A percentile compares a stretch with the other conserved stretches of the same genome.
These are phyloP conservation scores for Trogon surrucura DNA, from an alignment of 2,113 vertebrate species.

Conservation along the genomic window DNA sequence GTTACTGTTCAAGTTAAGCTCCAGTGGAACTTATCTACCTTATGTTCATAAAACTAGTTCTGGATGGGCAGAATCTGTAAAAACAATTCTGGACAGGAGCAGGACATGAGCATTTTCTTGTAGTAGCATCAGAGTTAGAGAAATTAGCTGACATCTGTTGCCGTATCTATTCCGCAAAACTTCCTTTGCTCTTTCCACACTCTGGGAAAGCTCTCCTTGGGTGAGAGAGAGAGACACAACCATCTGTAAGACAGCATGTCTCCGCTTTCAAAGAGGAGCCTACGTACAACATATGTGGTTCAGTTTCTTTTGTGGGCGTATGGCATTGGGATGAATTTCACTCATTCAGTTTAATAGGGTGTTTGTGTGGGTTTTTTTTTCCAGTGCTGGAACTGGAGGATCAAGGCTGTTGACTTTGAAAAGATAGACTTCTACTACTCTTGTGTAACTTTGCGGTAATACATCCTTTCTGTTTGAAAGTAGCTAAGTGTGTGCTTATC, in stretches of 20 bases:
- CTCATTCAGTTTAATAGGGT: not conserved
- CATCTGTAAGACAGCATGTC: not conserved
- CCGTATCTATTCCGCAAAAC: not conserved
- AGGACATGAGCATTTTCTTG: not conserved
- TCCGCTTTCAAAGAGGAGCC: not conserved
- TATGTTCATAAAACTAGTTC: not conserved
- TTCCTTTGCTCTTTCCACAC: not conserved
- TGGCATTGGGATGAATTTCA: not conserved
- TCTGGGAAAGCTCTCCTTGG: not conserved
- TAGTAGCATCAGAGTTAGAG: not conserved
- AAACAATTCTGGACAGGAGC: not conserved
- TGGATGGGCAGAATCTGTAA: not conserved
- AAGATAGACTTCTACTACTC: not conserved
- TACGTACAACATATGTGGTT: fast-evolving
- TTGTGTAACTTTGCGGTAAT: not conserved
- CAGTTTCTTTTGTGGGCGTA: not conserved
- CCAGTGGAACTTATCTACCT: not conserved
- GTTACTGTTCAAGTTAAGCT: not conserved
- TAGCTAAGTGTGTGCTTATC: not conserved
- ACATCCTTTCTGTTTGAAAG: not conserved
- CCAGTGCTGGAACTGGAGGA: not conserved
- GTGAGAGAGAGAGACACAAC: not conserved
- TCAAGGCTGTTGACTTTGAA: not conserved
- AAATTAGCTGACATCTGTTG: not conserved
- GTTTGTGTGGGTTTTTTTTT: not conserved